These are phyloP conservation scores for Rhinichthys osculus DNA, from an alignment of 2,797 vertebrate genomes.

Conservation along the genomic window DNA sequence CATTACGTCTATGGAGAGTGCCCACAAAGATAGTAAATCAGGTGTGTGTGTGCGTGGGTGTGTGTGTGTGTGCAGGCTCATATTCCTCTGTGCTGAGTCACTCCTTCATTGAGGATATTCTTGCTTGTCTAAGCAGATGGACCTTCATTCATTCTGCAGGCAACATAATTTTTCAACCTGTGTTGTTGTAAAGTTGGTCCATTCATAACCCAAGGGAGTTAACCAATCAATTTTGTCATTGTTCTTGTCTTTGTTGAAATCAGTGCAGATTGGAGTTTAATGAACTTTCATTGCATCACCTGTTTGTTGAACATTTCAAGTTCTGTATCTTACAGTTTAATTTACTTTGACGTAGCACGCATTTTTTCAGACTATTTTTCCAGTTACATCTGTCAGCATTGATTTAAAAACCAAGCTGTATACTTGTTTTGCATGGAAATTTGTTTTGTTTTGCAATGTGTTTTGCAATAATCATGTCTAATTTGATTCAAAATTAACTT, in stretches of 20 bases:
- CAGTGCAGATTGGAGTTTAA: background rate
- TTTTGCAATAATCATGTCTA: conserved; percentile 7
- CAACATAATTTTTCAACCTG: conserved; percentile 6
- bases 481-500: conserved; percentile 22
- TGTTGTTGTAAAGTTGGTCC: background rate
- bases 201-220: background rate
- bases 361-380: conserved; percentile 42
- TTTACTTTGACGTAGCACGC: background rate
- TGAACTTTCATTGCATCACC: background rate
- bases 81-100: background rate
- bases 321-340: background rate
- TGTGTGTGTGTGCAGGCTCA: background rate
- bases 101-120: conserved; percentile 5
- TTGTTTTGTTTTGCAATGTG: conserved; percentile 42
- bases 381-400: conserved; percentile 47
- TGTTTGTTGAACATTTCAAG: background rate
- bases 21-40: background rate
- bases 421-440: conserved; percentile 22
- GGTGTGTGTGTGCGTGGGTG: background rate
- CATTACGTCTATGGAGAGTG: background rate
- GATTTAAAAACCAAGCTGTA: conserved; percentile 43
- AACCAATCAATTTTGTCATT: background rate
- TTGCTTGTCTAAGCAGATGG: conserved; percentile 14
- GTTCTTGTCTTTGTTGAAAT: background rate
- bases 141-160: conserved; percentile 10